These are phyloP conservation scores for Poicephalus meyeri DNA, from an alignment of 2,113 vertebrate species.

Conservation along the genomic window DNA sequence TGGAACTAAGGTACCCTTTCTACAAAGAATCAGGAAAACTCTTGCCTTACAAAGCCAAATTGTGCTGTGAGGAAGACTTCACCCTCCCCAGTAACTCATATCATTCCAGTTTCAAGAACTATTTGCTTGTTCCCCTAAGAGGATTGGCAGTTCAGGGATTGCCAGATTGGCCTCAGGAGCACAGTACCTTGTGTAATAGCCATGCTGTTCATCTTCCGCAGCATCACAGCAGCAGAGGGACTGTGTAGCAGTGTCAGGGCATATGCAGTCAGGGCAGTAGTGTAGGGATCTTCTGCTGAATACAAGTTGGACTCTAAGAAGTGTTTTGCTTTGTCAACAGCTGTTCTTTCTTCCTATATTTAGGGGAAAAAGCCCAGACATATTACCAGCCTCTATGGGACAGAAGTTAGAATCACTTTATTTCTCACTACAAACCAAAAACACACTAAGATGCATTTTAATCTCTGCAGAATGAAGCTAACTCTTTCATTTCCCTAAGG, in stretches of 20 bases:
- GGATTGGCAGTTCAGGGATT: accelerated
- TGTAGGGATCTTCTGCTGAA: slow-evolving; percentile 88
- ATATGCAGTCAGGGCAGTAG: slow-evolving; percentile 84
- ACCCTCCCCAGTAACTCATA: neutral
- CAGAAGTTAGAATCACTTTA: neutral
- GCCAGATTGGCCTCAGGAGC: neutral
- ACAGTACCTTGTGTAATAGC: slow-evolving; percentile 86
- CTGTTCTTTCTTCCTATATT: slow-evolving; percentile 82
- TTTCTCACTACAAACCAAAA: neutral
- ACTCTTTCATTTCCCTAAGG: neutral
- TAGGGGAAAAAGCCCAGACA: neutral
- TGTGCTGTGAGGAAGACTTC: accelerated
- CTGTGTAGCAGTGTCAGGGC: slow-evolving; percentile 86
- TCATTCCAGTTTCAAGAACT: no score
- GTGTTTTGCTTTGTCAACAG: slow-evolving; percentile 84
- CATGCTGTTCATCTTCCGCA: slow-evolving; percentile 88
- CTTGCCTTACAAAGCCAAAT: neutral
- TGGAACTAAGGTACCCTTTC: neutral
- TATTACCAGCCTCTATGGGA: neutral
- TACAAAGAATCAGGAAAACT: neutral
- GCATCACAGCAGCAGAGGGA: slow-evolving; percentile 70
- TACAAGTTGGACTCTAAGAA: slow-evolving; percentile 88
- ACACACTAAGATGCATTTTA: neutral
- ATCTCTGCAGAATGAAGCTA: neutral
- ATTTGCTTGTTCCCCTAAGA: accelerated